Base-by-base conservation (phyloP, 64 coral and sea anemone species). In the Catalaphyllia jardinei region DNA sequence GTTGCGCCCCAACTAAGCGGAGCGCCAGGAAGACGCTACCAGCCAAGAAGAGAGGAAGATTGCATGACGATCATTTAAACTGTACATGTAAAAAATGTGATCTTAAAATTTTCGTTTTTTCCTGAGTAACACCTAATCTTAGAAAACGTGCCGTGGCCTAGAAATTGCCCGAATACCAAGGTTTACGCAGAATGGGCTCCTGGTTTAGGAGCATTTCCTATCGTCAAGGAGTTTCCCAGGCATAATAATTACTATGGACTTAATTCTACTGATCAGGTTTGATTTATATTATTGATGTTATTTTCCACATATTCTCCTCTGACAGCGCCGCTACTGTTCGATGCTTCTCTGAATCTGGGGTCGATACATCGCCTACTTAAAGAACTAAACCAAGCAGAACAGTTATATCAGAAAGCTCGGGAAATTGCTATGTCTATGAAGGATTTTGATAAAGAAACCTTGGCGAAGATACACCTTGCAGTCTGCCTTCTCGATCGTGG, bases 401-500 rank as follows among this genome's bases (percentile, higher is more conserved):
- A 93, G 31, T 87, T 76, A 20, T 93, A 82, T 79, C 31, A 42
- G 8, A 74, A 76, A 61, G 80, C 86, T 38, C 30, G 42, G 78
- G 67, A 75, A 52, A 63, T 76, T 74, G 92, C 92, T 29, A 25
- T 39, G 29, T 60, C 73, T 8, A 16, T 83, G 27, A 24, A 54
- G 10, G 92, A 93, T 62, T 22, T 71, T 83, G 86, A 93, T 28
- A 84, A 62, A 82, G 67, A 74, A 72, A 67, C 57, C 16, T 60
- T 93, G 24, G 92, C 92, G n/a, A 93, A 93, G 79, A 67, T 89
- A 20, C 78, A 88, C 63, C 71, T 93, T 60, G 92, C 81, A 73
- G 60, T 89, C 67, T 93, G 92, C 71, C 79, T 93, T 63, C 71
- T 93, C 50, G 92, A 93, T 64, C 71, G 88, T 38, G 92, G 92